These are phyloP conservation scores for Apostichopus parvimensis DNA, from an alignment of 35 echinoderm and acorn worm genomes.

Conservation along the genomic window DNA sequence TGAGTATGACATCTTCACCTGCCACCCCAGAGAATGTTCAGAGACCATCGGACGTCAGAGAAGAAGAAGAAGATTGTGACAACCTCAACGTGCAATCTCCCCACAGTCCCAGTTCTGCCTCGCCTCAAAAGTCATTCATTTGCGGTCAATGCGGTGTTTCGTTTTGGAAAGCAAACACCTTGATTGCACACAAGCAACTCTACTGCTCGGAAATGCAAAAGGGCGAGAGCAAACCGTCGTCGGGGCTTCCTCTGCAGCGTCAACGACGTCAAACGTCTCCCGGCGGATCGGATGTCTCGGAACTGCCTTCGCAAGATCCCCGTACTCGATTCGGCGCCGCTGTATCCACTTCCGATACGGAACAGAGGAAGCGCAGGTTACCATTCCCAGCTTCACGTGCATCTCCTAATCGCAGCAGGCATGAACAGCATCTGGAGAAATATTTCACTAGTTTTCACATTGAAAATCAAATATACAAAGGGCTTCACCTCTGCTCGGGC, in stretches of 20 bases:
- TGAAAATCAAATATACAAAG: slow-evolving; percentile 10
- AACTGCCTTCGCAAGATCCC: neutral
- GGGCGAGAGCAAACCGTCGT: neutral
- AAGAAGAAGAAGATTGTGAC: neutral
- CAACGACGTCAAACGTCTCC: neutral
- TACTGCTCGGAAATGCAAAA: slow-evolving; percentile 41
- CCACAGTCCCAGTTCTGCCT: neutral
- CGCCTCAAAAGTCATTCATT: slow-evolving; percentile 24
- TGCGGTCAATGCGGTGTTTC: slow-evolving; percentile 43
- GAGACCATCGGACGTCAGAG: neutral
- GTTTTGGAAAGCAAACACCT: slow-evolving; percentile 58
- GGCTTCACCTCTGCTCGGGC: slow-evolving; percentile 38
- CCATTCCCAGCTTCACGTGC: neutral
- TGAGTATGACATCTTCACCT: neutral
- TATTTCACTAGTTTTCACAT: neutral
- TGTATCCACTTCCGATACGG: neutral
- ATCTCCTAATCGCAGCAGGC: neutral
- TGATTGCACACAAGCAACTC: slow-evolving; percentile 54
- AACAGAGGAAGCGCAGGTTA: neutral
- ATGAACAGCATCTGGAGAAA: neutral
- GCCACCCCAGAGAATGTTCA: neutral
- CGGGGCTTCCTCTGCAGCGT: neutral
- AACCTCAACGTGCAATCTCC: neutral
- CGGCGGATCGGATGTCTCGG: neutral
- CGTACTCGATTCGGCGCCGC: neutral